These are phyloP conservation scores for Trichopria drosophilae DNA, from an alignment of 2,888 invertebrate species.

Conservation along the genomic window DNA sequence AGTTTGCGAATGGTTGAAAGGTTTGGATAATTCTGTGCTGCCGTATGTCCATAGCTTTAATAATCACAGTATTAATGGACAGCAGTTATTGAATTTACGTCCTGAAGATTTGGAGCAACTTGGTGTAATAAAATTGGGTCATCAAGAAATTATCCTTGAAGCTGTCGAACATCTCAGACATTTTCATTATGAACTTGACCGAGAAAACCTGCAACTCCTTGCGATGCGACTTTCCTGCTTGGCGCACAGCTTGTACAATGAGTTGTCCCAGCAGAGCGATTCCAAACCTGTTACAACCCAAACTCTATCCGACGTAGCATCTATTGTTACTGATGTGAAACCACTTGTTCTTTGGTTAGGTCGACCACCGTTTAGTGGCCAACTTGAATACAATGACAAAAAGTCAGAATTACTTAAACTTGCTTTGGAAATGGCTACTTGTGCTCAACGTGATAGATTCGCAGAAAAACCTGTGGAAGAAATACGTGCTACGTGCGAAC, in stretches of 20 bases:
- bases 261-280: conserved; percentile 63
- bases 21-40: conserved; percentile 79
- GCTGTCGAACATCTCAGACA: conserved; percentile 88
- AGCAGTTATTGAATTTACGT: conserved; percentile 79
- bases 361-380: conserved; percentile 66
- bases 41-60: conserved; percentile 80
- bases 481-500: conserved; percentile 72
- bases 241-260: conserved; percentile 76
- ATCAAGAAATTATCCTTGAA: conserved; percentile 90
- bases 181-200: conserved; percentile 87
- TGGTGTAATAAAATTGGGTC: conserved; percentile 84
- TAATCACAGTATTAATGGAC: conserved; percentile 80
- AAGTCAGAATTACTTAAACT: conserved; percentile 75
- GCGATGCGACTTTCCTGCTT: conserved; percentile 83
- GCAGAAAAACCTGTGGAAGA: conserved; percentile 83
- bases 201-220: conserved; percentile 89
- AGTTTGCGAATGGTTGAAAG: conserved; percentile 89
- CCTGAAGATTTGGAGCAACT: conserved; percentile 87
- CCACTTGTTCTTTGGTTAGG: conserved; percentile 90
- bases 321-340: conserved; percentile 81
- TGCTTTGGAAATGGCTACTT: conserved; percentile 84
- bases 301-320: conserved; percentile 83
- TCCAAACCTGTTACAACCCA: conserved; percentile 73
- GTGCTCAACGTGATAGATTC: conserved; percentile 88
- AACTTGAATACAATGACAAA: conserved; percentile 71